Conservation (phyloP, 2,888 invertebrate genomes). For the Callyntrura sp. region DNA sequence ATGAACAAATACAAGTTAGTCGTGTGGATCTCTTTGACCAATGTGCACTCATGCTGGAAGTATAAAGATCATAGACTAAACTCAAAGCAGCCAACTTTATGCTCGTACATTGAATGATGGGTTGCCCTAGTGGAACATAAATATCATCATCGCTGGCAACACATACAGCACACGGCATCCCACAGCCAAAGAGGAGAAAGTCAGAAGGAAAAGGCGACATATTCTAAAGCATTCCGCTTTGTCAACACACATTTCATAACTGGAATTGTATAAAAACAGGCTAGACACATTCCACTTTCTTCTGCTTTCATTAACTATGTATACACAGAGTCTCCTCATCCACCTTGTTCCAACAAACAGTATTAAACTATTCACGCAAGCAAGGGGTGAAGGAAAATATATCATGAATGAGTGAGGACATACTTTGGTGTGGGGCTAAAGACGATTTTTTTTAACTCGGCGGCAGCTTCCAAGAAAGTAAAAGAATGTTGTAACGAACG, state of each 20-base stretch:
- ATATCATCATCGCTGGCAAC: background rate
- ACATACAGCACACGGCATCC: background rate
- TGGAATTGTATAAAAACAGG: background rate
- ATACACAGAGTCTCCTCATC: background rate
- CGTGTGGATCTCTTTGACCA: constrained; percentile 82
- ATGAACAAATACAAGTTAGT: constrained; percentile 79
- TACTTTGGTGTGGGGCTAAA: background rate
- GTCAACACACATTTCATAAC: constrained; percentile 19
- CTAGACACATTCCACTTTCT: constrained; percentile 16
- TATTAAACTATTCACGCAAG: background rate
- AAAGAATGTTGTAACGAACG: background rate
- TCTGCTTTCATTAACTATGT: constrained; percentile 12
- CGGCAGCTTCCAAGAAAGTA: background rate
- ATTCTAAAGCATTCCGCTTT: constrained; percentile 26
- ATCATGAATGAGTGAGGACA: no score
- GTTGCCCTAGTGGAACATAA: constrained; percentile 46
- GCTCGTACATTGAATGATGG: constrained; percentile 18
- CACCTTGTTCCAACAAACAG: background rate
- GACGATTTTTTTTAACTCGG: background rate
- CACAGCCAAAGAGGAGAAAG: constrained; percentile 32
- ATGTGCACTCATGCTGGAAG: constrained; percentile 82
- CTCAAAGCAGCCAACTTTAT: constrained; percentile 25
- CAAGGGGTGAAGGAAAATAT: background rate
- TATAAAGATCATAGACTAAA: constrained; percentile 82
- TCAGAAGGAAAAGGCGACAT: background rate